These are phyloP conservation scores for Rhagophthalmus giganteus DNA, from an alignment of 2,888 invertebrate species.

Conservation along the genomic window DNA sequence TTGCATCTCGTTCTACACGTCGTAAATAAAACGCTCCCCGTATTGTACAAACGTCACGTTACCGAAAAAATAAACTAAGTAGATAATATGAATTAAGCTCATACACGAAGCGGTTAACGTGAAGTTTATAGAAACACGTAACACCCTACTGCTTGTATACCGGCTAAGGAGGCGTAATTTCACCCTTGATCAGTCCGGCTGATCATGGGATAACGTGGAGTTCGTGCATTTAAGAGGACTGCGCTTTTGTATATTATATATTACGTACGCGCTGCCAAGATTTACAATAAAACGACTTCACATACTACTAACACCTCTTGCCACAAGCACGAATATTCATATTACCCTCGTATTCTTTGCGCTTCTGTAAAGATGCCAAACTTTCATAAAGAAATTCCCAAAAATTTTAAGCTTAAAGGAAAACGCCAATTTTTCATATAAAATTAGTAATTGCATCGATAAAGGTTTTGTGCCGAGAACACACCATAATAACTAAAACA, in stretches of 20 bases:
- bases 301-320: too few species aligned
- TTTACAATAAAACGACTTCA: too few species aligned
- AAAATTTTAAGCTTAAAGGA: too few species aligned
- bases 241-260: conserved; percentile 15
- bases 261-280: too few species aligned
- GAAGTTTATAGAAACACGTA: conserved; percentile 23
- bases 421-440: too few species aligned
- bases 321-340: too few species aligned
- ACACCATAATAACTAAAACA: too few species aligned
- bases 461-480: too few species aligned
- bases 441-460: too few species aligned
- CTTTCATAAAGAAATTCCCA: too few species aligned
- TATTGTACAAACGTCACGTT: conserved; percentile 15
- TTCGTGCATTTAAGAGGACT: conserved; percentile 20
- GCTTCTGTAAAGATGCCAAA: too few species aligned
- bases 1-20: conserved; percentile 24
- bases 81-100: conserved; percentile 15
- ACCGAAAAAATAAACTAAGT: conserved; percentile 9
- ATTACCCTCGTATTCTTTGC: too few species aligned
- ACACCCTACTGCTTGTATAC: conserved; percentile 25
- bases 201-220: conserved; percentile 18
- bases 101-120: conserved; percentile 21
- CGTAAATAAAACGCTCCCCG: conserved; percentile 9
- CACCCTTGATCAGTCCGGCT: conserved; percentile 24
- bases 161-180: conserved; percentile 29